Evolutionary conservation across 2,113 vertebrate species (phyloP), one percentile per base, ranked within the genome.

Genomic region (Pleuronectes platessa): DNA sequence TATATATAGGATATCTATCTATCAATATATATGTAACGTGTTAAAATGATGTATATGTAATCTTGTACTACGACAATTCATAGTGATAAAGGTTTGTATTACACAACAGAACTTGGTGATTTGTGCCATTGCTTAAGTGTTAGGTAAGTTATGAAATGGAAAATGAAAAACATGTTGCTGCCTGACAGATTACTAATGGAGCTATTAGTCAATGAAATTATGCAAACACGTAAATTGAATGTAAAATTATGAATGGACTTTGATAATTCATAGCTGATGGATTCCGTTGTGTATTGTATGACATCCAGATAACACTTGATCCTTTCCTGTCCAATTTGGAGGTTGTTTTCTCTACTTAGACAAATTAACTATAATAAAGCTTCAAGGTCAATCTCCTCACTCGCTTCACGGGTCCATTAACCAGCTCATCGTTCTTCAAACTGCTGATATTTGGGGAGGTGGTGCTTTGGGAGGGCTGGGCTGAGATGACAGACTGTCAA

Each of bases 401-500:
- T 79, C 45, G 26, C 62, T 79, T 37, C 75, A 68, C 71, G 40
- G 45, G 76, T 78, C 88, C 86, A 89, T 88, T 86, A 90, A 63
- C 56, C 56, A 76, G 85, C 88, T 92, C 86, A 79, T 84, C 82
- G 88, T 89, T 90, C 89, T 67, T 58, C 76, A 65, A 86, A 85
- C 84, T 73, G 69, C 78, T 23, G 61, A 83, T 83, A 86, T 91
- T 81, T 81, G 69, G 76, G 51, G 70, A 84, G 70, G 65, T 77
- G 61, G 76, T 17, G 51, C 64, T 24, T 45, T 2, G 47, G 74
- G 76, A 82, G 81, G 83, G 81, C 78, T 83, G 84, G 73, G 70
- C 84, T 81, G 75, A 91, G 88, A 92, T 93, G 89, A 93, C 86
- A 91, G 83, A 85, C 83, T 84, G 88, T 92, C 92, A 91, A 86